Evolutionary conservation across 1,140 invertebrate genomes (phyloP).

Genomic region (Papilio polyxenes): DNA sequence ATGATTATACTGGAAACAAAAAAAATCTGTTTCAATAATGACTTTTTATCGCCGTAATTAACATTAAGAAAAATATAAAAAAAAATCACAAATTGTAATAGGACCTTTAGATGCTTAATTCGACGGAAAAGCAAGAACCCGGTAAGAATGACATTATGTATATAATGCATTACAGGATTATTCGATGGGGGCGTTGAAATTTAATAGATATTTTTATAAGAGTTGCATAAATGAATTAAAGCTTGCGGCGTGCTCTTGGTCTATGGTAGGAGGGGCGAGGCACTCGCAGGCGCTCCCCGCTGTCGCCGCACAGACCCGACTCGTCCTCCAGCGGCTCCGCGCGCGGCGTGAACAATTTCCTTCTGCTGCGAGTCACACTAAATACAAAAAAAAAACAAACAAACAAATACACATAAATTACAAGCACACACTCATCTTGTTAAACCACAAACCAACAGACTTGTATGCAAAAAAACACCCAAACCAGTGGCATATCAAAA

Average conservation of each 20-base stretch:
- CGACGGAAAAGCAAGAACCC: too few relatives aligned
- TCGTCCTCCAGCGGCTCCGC: conserved; percentile 68
- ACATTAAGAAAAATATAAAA: too few relatives aligned
- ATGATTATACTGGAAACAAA: too few relatives aligned
- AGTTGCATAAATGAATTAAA: conserved; percentile 38
- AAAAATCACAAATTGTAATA: too few relatives aligned
- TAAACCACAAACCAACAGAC: not conserved
- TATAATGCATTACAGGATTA: too few relatives aligned
- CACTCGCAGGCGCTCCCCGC: conserved; percentile 57
- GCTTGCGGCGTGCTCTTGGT: conserved; percentile 60
- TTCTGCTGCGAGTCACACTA: conserved; percentile 65
- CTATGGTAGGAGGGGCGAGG: conserved; percentile 70
- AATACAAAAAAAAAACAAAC: conserved; percentile 24
- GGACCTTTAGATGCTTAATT: too few relatives aligned
- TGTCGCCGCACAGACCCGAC: conserved; percentile 47
- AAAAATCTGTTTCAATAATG: too few relatives aligned
- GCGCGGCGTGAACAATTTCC: conserved; percentile 72
- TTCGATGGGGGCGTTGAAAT: too few relatives aligned
- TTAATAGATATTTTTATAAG: not conserved
- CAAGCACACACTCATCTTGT: not conserved
- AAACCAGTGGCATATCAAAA: not conserved
- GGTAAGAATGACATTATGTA: too few relatives aligned
- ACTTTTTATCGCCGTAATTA: too few relatives aligned
- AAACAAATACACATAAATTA: not conserved
- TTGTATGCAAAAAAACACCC: not conserved